Evolutionary conservation across 2,113 vertebrate species (phyloP).

Genomic region (Piaya cayana): DNA sequence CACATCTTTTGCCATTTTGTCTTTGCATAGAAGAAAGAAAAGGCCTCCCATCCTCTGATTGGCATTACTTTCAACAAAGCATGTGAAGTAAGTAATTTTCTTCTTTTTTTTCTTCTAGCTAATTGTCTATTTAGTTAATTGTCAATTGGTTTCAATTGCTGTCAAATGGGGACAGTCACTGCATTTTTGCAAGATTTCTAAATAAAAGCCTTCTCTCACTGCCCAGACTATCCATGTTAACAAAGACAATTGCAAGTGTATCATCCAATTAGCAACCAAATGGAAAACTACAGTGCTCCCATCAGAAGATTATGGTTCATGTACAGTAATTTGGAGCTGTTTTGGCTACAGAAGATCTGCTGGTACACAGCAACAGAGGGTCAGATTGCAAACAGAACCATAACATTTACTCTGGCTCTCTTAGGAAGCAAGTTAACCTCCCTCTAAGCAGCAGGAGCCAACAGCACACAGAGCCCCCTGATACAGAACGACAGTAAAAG

Average conservation of each 20-base stretch:
- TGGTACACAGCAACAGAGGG: background rate
- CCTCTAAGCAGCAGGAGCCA: background rate
- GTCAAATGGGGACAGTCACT: background rate
- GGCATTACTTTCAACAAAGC: conserved; percentile 23
- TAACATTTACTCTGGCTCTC: background rate
- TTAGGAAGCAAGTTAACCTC: background rate
- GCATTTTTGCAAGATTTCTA: conserved; percentile 24
- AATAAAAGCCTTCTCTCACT: background rate
- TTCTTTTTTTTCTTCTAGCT: background rate
- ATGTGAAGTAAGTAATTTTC: conserved; percentile 26
- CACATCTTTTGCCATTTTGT: background rate
- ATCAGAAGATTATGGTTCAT: conserved; percentile 33
- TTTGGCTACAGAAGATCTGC: conserved; percentile 16
- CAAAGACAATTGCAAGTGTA: background rate
- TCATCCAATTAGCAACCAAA: conserved; percentile 67
- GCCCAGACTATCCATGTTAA: conserved; percentile 7
- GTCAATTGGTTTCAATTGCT: conserved; percentile 43
- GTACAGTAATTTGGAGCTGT: conserved; percentile 49
- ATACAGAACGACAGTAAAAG: background rate
- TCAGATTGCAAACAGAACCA: background rate
- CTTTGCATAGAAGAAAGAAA: background rate
- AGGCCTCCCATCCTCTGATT: background rate
- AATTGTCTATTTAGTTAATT: conserved; percentile 60
- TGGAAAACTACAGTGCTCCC: conserved; percentile 27
- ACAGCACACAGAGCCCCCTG: background rate